Evolutionary conservation across 2,113 vertebrate species (phyloP).

Genomic region (Aldabrachelys gigantea): DNA sequence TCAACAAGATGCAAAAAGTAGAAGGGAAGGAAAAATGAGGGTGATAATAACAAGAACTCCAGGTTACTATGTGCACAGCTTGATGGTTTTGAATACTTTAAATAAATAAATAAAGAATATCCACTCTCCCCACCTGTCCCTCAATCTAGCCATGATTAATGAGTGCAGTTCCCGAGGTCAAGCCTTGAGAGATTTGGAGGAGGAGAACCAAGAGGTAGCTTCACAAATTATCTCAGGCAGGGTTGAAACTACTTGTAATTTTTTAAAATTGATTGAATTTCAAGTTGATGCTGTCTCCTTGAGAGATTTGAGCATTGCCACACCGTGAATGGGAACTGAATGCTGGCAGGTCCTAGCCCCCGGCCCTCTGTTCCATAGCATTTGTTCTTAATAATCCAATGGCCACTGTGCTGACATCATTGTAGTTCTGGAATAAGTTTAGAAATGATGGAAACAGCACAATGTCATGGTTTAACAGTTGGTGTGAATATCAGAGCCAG

Average conservation of each 20-base stretch:
- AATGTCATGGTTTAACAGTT: too few relatives aligned
- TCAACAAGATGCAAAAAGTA: neutral
- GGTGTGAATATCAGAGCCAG: too few relatives aligned
- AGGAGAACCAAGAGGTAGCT: neutral
- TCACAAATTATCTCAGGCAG: neutral
- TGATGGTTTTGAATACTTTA: neutral
- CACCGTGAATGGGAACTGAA: neutral
- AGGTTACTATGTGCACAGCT: neutral
- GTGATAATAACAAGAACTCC: neutral
- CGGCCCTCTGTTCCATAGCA: neutral
- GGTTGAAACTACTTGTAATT: neutral
- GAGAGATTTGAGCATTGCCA: neutral
- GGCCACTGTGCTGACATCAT: too few relatives aligned
- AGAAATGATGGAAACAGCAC: neutral
- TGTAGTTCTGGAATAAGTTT: neutral
- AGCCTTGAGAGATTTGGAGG: neutral
- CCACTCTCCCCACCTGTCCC: neutral
- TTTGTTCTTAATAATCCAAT: neutral
- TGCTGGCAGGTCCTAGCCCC: neutral
- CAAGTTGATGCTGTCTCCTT: neutral
- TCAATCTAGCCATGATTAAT: neutral
- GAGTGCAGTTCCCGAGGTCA: neutral
- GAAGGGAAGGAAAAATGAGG: neutral
- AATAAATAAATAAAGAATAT: neutral
- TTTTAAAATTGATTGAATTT: neutral